Percentiles rank a stretch among this genome's conserved stretches.
These are phyloP conservation scores for Patagioenas fasciata DNA, from an alignment of 2,113 vertebrate genomes.

Conservation along the genomic window DNA sequence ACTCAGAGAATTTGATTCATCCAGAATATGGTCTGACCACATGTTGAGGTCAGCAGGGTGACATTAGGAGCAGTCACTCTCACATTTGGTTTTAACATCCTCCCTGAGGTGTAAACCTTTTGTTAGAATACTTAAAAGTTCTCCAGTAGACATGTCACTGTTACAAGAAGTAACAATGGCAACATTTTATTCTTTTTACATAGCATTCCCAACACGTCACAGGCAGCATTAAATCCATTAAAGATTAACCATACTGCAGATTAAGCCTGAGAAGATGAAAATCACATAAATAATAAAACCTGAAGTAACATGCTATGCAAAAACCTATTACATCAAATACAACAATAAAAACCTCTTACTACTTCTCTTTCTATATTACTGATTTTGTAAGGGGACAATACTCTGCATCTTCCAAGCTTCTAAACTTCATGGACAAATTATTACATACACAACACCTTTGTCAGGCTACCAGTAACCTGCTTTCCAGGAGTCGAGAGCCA, in stretches of 20 bases:
- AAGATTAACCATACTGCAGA: slow-evolving; percentile 16
- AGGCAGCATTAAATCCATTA: slow-evolving; percentile 16
- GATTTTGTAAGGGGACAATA: not conserved
- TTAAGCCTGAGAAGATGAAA: slow-evolving; percentile 34
- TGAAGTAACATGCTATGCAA: not conserved
- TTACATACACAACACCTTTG: not conserved
- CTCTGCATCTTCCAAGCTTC: not conserved
- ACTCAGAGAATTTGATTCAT: not conserved
- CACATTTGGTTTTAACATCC: not conserved
- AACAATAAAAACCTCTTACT: not conserved
- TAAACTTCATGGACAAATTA: not conserved
- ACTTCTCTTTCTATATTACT: not conserved
- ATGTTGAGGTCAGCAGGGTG: not conserved
- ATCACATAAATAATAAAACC: slow-evolving; percentile 20
- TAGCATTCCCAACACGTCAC: not conserved
- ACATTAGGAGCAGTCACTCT: not conserved
- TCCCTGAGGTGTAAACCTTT: not conserved
- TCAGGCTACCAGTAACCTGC: not conserved
- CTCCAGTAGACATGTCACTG: accelerated
- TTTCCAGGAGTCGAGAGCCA: not conserved
- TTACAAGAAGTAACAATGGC: not conserved
- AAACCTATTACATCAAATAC: not conserved
- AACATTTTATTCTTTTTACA: not conserved
- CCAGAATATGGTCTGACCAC: not conserved
- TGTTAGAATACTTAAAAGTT: not conserved